Evolutionary conservation across 2,888 invertebrate species (phyloP), one percentile per base, ranked within the genome.

Genomic region (Caenorhabditis auriculariae): DNA sequence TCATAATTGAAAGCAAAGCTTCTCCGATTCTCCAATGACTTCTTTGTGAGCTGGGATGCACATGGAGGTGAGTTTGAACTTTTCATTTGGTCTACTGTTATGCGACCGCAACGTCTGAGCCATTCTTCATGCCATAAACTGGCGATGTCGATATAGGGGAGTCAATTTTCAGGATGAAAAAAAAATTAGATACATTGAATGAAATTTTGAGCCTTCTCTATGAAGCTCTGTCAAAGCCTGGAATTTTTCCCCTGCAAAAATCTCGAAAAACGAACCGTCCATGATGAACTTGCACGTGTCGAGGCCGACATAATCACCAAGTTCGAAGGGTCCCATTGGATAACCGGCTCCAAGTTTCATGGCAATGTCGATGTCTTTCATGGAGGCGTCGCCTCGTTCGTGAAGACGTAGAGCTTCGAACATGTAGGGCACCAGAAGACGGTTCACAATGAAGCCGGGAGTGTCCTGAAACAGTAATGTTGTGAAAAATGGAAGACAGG

Each of bases 311-410:
- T 89, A 91, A 84, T 92, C 92, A 1, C 88, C 84, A 49, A 92
- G 83, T 82, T 91, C 90, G 62, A 93, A 86, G 0, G 92, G 92
- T 3, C 92, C 92, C 91, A 92, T 91, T 4, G 91, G 91, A 82
- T 91, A 88, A 0, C 90, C 89, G 15, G 91, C 90, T 5, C 92
- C 92, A 1, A 92, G 84, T 82, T 91, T 91, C 91, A 92, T 91
- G 0, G 91, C 91, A 9, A 86, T 88, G 77, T 93, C 93, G 56
- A 93, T 89, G 82, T 93, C 92, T 60, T 85, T 57, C 58, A 60
- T 67, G 24, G 70, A 60, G 17, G 80, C 78, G 23, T 81, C 78
- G 2, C 76, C 78, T 21, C 79, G 65, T 17, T 80, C 91, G 60
- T 60, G 48, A 86, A 92, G 86, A 58, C 89, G 84, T 3, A 91